phyloP scores from a whole-genome alignment of 2,797 vertebrate species.

The Choloepus didactylus region DNA sequence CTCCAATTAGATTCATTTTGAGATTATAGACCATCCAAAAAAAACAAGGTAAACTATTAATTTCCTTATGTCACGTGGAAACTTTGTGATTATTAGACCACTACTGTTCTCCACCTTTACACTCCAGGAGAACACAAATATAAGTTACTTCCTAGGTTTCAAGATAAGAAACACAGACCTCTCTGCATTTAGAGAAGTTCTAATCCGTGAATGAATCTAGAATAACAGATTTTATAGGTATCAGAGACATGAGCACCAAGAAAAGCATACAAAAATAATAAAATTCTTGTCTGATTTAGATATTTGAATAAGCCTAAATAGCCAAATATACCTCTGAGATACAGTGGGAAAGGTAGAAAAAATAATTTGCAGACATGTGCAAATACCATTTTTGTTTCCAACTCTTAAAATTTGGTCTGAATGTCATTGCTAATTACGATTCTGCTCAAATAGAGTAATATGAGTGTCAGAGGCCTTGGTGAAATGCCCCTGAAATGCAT shows the following conservation, averaged over 20 bases:
- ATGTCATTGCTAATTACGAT: slow-evolving; percentile 66
- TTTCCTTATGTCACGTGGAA: neutral
- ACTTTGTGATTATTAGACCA: neutral
- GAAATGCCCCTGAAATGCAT: neutral
- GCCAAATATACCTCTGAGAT: neutral
- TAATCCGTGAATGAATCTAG: slow-evolving; percentile 27
- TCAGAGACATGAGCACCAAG: neutral
- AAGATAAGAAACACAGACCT: slow-evolving; percentile 25
- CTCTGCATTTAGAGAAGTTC: slow-evolving; percentile 10
- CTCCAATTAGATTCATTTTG: neutral
- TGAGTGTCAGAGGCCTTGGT: slow-evolving; percentile 15
- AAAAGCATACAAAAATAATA: slow-evolving; percentile 20
- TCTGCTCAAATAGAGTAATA: slow-evolving; percentile 73
- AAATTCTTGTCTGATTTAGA: slow-evolving; percentile 8
- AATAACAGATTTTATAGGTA: slow-evolving; percentile 34
- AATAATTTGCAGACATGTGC: neutral
- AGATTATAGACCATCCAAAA: neutral
- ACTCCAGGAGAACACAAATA: neutral
- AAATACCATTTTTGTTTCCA: slow-evolving; percentile 72
- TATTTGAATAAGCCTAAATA: neutral
- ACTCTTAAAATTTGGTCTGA: slow-evolving; percentile 67
- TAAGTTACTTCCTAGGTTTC: slow-evolving; percentile 3
- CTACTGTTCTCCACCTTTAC: neutral
- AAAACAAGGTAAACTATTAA: slow-evolving; percentile 14
- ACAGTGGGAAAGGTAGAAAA: neutral